Percentiles rank a stretch among this genome's conserved stretches.
Evolutionary conservation across 2,888 invertebrate species (phyloP).

Genomic region (Vanessa cardui): DNA sequence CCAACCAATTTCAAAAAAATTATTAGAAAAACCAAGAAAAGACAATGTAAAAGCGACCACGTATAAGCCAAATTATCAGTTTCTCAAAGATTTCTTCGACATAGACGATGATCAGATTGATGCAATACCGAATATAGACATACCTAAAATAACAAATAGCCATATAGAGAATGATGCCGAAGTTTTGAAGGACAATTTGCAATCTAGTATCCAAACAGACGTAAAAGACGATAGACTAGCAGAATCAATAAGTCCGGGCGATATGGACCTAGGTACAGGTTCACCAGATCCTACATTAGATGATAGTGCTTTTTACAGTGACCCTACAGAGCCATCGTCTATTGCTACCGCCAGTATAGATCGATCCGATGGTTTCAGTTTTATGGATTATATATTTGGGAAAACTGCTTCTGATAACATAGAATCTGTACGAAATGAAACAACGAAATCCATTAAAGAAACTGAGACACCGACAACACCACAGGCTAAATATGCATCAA

Average conservation of each 20-base stretch:
- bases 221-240: conserved; percentile 40
- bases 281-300: conserved; percentile 65
- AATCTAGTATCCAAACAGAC: conserved; percentile 40
- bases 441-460: conserved; percentile 38
- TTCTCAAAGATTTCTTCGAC: conserved; percentile 62
- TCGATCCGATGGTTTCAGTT: conserved; percentile 63
- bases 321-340: conserved; percentile 55
- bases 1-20: conserved; percentile 53
- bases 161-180: conserved; percentile 39
- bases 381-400: conserved; percentile 76
- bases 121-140: conserved; percentile 56
- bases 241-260: conserved; percentile 55
- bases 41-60: conserved; percentile 62
- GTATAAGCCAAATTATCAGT: conserved; percentile 66
- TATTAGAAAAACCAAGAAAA: conserved; percentile 55
- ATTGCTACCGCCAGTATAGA: conserved; percentile 53
- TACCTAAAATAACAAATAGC: conserved; percentile 54
- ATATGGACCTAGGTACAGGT: conserved; percentile 70
- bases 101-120: conserved; percentile 51
- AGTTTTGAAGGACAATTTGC: conserved; percentile 32
- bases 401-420: conserved; percentile 57
- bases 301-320: conserved; percentile 58
- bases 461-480: conserved; percentile 43
- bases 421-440: conserved; percentile 34
- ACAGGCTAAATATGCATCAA: conserved; percentile 34